phyloP scores from a whole-genome alignment of 2,797 vertebrate genomes.

The Hozukius guyotensis region DNA sequence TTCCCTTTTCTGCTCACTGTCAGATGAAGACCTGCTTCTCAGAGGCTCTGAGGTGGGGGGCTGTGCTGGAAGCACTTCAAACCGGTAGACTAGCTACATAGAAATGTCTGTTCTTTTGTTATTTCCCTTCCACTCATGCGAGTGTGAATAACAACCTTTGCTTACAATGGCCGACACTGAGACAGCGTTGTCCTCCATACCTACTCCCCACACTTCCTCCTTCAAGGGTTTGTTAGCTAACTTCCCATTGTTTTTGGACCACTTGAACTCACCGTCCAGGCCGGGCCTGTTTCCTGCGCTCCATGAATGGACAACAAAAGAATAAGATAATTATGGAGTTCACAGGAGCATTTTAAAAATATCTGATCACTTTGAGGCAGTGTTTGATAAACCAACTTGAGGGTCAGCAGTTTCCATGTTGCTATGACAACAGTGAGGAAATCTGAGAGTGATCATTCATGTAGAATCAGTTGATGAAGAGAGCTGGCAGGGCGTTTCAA shows the following conservation, averaged over 20 bases:
- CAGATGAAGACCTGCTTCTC: constrained; percentile 1
- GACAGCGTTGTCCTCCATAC: constrained; percentile 56
- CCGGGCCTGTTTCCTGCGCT: constrained; percentile 63
- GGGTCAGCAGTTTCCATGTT: constrained; percentile 64
- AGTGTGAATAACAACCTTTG: constrained; percentile 66
- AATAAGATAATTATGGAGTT: constrained; percentile 58
- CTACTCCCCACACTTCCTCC: constrained; percentile 71
- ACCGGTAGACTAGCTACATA: constrained; percentile 46
- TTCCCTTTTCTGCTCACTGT: neutral
- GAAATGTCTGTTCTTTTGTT: constrained; percentile 65
- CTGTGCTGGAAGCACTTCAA: constrained; percentile 44
- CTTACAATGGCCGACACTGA: constrained; percentile 63
- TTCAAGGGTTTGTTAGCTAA: constrained; percentile 59
- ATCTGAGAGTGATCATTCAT: constrained; percentile 55
- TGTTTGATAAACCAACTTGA: constrained; percentile 43
- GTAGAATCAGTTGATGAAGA: constrained; percentile 49
- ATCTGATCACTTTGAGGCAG: constrained; percentile 29
- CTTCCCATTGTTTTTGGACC: constrained; percentile 70
- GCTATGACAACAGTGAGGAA: constrained; percentile 60
- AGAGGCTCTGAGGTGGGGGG: neutral
- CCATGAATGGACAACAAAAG: constrained; percentile 50
- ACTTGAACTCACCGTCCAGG: constrained; percentile 53
- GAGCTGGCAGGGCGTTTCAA: constrained; percentile 37
- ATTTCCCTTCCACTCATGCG: constrained; percentile 60
- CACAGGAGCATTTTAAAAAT: constrained; percentile 41